Conservation (phyloP, 2,888 invertebrate genomes). For the Lysandra bellargus region DNA sequence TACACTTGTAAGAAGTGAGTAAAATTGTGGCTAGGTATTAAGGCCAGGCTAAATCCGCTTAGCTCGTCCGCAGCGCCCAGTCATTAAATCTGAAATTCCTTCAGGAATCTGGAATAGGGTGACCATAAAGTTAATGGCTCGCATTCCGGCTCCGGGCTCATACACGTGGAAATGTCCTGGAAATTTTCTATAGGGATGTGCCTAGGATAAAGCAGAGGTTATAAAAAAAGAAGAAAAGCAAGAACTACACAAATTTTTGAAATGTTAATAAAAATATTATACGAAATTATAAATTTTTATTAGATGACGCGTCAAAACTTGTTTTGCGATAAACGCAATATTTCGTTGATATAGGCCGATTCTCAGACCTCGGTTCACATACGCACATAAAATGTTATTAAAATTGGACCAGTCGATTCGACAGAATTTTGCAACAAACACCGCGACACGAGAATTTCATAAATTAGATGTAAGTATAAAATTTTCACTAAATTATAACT, state of each 20-base stretch:
- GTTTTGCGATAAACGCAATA: too few relatives aligned
- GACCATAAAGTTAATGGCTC: slow-evolving; percentile 41
- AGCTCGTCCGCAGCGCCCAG: slow-evolving; percentile 56
- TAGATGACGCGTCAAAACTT: too few relatives aligned
- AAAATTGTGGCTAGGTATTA: slow-evolving; percentile 30
- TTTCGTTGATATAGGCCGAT: background rate
- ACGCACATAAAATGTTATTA: too few relatives aligned
- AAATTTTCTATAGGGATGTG: background rate
- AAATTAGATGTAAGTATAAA: too few relatives aligned
- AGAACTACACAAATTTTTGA: background rate
- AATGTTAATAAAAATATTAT: background rate
- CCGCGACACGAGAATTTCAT: too few relatives aligned
- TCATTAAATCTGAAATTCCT: slow-evolving; percentile 70
- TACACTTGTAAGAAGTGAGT: slow-evolving; percentile 30
- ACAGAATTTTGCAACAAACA: background rate
- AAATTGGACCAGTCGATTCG: background rate
- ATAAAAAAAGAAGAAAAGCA: background rate
- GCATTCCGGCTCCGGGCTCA: background rate
- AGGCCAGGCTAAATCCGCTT: slow-evolving; percentile 51
- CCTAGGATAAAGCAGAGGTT: background rate
- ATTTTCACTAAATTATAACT: too few relatives aligned
- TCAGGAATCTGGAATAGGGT: slow-evolving; percentile 46
- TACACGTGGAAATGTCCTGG: background rate
- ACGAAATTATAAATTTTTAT: background rate
- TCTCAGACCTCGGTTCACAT: background rate